These are phyloP conservation scores for Garrulus glandarius DNA, from an alignment of 2,797 vertebrate species.

Conservation along the genomic window DNA sequence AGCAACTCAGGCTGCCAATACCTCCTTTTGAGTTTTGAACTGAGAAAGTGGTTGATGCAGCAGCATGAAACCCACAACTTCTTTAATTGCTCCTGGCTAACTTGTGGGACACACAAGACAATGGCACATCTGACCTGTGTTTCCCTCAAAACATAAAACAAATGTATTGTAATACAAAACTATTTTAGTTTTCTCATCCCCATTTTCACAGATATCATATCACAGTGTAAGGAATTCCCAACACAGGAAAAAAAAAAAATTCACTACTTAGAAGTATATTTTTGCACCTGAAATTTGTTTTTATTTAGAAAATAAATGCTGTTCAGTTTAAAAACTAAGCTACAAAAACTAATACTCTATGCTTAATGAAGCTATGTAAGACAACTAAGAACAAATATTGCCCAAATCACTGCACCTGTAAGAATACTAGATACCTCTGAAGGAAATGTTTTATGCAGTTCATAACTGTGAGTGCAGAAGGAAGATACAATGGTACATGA, in stretches of 20 bases:
- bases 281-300: neutral
- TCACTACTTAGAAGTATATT: neutral
- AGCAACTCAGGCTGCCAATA: neutral
- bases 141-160: neutral
- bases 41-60: neutral
- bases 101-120: accelerated
- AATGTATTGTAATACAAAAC: neutral
- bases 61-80: neutral
- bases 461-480: neutral
- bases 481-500: neutral
- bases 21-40: neutral
- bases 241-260: neutral
- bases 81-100: neutral
- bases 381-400: neutral
- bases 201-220: neutral
- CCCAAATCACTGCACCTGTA: neutral
- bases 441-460: neutral
- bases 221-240: neutral
- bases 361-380: neutral
- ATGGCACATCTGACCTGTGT: accelerated
- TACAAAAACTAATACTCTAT: neutral
- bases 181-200: neutral
- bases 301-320: neutral
- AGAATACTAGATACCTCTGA: neutral
- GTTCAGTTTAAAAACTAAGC: neutral